Conservation (phyloP, 1,140 invertebrate species). For the Ladona fulva region DNA sequence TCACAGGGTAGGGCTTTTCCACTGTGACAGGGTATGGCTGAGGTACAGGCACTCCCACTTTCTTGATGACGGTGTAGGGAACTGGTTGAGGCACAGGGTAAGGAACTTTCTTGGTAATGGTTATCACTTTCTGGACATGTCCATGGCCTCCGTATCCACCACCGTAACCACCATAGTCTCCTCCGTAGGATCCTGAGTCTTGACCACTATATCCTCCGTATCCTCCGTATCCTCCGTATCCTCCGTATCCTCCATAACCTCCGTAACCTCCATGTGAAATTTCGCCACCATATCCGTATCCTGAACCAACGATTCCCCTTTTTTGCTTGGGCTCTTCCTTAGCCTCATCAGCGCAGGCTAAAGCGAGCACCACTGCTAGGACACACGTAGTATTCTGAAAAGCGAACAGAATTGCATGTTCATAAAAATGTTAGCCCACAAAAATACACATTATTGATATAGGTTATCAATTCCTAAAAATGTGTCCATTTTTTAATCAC, state of each 20-base stretch:
- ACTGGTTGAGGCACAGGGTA: slow-evolving; percentile 18
- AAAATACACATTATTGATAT: too few species aligned
- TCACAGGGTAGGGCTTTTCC: slow-evolving; percentile 16
- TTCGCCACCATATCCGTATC: too few species aligned
- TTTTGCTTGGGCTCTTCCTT: too few species aligned
- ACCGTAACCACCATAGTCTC: background rate
- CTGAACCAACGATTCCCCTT: too few species aligned
- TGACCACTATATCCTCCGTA: background rate
- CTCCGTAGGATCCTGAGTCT: background rate
- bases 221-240: background rate
- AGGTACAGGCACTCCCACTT: slow-evolving; percentile 22
- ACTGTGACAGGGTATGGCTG: slow-evolving; percentile 14
- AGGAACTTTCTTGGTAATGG: slow-evolving; percentile 18
- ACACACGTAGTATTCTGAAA: too few species aligned
- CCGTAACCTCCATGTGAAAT: too few species aligned
- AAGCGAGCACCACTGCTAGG: too few species aligned
- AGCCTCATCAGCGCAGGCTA: too few species aligned
- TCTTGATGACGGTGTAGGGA: slow-evolving; percentile 25
- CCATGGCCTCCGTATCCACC: background rate
- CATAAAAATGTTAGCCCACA: too few species aligned
- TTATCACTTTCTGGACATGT: background rate
- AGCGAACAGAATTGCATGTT: too few species aligned
- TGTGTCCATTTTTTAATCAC: too few species aligned
- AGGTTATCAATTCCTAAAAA: too few species aligned
- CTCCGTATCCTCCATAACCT: background rate